phyloP scores from a whole-genome alignment of 1,140 invertebrate genomes.

The Hypsibius dujardini region DNA sequence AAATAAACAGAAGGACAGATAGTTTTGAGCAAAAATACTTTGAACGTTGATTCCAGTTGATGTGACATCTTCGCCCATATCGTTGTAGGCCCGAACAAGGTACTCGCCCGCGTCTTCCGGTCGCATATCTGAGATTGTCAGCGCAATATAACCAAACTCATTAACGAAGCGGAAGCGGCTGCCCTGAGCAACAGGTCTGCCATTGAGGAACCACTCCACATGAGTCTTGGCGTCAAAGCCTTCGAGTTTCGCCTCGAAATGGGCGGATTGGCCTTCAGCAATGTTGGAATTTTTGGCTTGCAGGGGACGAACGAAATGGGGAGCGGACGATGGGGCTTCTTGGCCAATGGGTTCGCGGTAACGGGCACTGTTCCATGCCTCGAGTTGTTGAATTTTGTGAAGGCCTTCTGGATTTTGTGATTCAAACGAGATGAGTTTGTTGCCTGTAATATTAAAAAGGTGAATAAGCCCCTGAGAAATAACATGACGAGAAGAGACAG shows the following conservation, averaged over 20 bases:
- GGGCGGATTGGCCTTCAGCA: conserved; percentile 64
- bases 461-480: background rate
- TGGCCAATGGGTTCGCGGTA: background rate
- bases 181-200: conserved; percentile 65
- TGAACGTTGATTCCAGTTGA: conserved; percentile 61
- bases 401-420: conserved; percentile 67
- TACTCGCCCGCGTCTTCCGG: conserved; percentile 74
- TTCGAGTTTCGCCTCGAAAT: conserved; percentile 81
- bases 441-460: conserved; percentile 38
- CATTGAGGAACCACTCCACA: conserved; percentile 87
- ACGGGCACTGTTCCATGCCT: conserved; percentile 45
- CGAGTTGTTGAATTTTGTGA: conserved; percentile 73
- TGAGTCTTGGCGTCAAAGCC: conserved; percentile 85
- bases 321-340: conserved; percentile 4
- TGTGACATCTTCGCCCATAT: conserved; percentile 49
- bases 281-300: background rate
- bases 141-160: conserved; percentile 45
- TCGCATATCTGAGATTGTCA: conserved; percentile 51
- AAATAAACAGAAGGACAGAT: too few relatives aligned
- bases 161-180: conserved; percentile 25
- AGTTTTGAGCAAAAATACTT: conserved; percentile 36
- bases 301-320: background rate
- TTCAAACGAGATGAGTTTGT: conserved; percentile 59
- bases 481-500: too few relatives aligned
- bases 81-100: conserved; percentile 56